Percentiles rank a stretch among this genome's conserved stretches.
These are phyloP conservation scores for Acanthurus tractus DNA, from an alignment of 2,797 vertebrate genomes.

Conservation along the genomic window DNA sequence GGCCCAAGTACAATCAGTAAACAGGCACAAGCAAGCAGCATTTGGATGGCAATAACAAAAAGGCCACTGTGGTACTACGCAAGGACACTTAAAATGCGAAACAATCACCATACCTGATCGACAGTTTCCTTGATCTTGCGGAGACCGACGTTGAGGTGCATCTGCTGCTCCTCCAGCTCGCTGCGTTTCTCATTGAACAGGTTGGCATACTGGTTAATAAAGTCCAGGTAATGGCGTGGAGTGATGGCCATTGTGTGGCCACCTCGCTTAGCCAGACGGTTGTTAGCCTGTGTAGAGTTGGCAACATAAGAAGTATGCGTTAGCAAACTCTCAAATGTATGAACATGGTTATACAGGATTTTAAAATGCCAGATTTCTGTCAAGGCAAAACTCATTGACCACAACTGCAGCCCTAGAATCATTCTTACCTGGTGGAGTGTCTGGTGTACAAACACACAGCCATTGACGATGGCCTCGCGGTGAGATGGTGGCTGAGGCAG, in stretches of 20 bases:
- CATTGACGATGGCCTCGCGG: constrained; percentile 97
- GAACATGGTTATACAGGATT: neutral
- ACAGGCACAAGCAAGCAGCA: too few species aligned
- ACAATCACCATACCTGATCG: constrained; percentile 89
- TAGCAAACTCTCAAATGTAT: neutral
- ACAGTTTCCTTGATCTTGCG: constrained; percentile 99
- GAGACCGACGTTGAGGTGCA: constrained; percentile 98
- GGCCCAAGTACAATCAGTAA: neutral
- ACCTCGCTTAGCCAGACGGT: constrained; percentile 94
- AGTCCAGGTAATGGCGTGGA: constrained; percentile 98
- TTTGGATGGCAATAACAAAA: too few species aligned
- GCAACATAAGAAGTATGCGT: neutral
- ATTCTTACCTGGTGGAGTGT: constrained; percentile 95
- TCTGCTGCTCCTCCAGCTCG: constrained; percentile 98
- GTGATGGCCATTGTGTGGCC: constrained; percentile 98
- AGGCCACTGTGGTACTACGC: neutral
- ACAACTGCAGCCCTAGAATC: neutral
- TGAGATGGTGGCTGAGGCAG: constrained; percentile 95
- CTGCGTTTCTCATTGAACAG: constrained; percentile 99
- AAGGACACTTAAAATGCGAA: neutral
- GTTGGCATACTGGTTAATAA: constrained; percentile 99
- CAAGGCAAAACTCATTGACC: too few species aligned
- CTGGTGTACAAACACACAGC: constrained; percentile 98
- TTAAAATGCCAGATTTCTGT: neutral
- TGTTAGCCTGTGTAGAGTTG: constrained; percentile 89